These are phyloP conservation scores for Augochlora pura DNA, from an alignment of 1,140 invertebrate species.

Conservation along the genomic window DNA sequence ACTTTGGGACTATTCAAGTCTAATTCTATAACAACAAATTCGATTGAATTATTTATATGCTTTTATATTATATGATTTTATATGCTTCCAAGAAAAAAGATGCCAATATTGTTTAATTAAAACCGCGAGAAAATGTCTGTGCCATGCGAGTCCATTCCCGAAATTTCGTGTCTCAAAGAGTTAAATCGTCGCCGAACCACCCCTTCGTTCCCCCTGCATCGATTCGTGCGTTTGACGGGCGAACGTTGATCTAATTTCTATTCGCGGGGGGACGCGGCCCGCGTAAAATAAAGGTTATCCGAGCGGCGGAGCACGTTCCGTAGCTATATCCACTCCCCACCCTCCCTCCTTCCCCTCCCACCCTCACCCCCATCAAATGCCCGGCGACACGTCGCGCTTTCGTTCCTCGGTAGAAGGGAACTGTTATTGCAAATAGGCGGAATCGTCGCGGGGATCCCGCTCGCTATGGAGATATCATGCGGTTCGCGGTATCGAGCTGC, in stretches of 20 bases:
- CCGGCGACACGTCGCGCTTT: constrained; percentile 58
- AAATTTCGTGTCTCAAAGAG: too few species aligned
- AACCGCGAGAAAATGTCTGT: too few species aligned
- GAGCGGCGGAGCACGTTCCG: constrained; percentile 69
- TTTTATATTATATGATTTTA: too few species aligned
- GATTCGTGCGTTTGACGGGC: constrained; percentile 38
- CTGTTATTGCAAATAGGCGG: constrained; percentile 74
- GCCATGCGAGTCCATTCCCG: too few species aligned
- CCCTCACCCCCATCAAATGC: constrained; percentile 8
- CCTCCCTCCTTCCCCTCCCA: too few species aligned
- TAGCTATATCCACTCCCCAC: constrained; percentile 64
- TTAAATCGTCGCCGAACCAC: neutral
- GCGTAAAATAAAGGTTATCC: constrained; percentile 74
- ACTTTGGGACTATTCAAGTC: too few species aligned
- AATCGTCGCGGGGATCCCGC: constrained; percentile 61
- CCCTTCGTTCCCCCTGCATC: constrained; percentile 17
- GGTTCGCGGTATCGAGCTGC: constrained; percentile 59
- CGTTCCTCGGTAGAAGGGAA: constrained; percentile 54
- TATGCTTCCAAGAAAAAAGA: too few species aligned
- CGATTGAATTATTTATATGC: too few species aligned
- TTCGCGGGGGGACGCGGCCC: constrained; percentile 56
- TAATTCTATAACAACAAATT: too few species aligned
- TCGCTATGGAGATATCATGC: constrained; percentile 67
- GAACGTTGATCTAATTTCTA: constrained; percentile 71
- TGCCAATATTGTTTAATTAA: too few species aligned